These are phyloP conservation scores for Dryomyza anilis DNA, from an alignment of 2,888 invertebrate genomes.

Conservation along the genomic window DNA sequence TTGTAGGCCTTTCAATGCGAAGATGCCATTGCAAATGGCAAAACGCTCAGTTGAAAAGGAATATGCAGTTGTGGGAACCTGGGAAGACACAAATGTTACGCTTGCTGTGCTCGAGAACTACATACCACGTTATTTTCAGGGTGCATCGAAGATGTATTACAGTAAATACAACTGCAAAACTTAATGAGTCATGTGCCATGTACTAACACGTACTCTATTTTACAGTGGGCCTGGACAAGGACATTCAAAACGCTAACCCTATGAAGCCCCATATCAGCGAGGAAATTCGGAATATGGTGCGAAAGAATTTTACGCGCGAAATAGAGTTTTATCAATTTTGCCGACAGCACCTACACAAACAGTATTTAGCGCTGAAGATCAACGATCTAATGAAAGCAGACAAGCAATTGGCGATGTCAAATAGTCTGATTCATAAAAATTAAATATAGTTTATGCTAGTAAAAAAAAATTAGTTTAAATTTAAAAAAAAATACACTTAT, in stretches of 20 bases:
- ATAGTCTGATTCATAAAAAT: neutral
- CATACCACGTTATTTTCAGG: slow-evolving; percentile 79
- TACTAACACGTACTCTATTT: slow-evolving; percentile 14
- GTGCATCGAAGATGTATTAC: slow-evolving; percentile 71
- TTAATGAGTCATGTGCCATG: neutral
- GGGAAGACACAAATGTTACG: slow-evolving; percentile 85
- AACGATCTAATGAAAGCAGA: slow-evolving; percentile 45
- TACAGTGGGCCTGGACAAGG: slow-evolving; percentile 52
- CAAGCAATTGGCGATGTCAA: slow-evolving; percentile 30
- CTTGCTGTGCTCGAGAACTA: slow-evolving; percentile 83
- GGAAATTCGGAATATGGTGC: slow-evolving; percentile 79
- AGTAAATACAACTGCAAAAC: slow-evolving; percentile 63
- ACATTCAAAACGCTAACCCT: slow-evolving; percentile 77
- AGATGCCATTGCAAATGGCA: slow-evolving; percentile 79
- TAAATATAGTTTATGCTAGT: no score
- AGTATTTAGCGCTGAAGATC: slow-evolving; percentile 70
- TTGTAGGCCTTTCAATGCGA: slow-evolving; percentile 82
- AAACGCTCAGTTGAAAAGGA: slow-evolving; percentile 83
- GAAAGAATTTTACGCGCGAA: slow-evolving; percentile 84
- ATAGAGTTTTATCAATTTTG: slow-evolving; percentile 94
- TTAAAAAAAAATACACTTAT: no score
- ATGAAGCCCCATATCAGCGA: slow-evolving; percentile 87
- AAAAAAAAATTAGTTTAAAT: no score
- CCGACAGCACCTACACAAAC: slow-evolving; percentile 79
- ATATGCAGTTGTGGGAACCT: slow-evolving; percentile 85